These are phyloP conservation scores for Periophthalmodon schlosseri DNA, from an alignment of 2,113 vertebrate genomes.

Conservation along the genomic window DNA sequence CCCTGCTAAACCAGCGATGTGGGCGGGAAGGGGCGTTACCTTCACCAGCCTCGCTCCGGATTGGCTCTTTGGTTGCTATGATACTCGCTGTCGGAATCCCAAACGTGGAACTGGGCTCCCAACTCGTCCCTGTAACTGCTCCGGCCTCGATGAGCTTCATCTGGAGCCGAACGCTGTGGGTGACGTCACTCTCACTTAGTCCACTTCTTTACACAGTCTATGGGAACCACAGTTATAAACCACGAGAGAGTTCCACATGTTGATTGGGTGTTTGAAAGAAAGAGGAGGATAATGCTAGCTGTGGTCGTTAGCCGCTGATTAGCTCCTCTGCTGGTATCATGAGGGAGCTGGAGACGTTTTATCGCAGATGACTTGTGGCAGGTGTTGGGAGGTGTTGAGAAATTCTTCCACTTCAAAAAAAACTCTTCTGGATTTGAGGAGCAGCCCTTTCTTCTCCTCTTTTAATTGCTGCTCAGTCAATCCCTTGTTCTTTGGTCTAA, in stretches of 20 bases:
- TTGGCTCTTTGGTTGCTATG: too few relatives aligned
- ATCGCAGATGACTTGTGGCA: slow-evolving; percentile 61
- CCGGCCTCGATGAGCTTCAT: too few relatives aligned
- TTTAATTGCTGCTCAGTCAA: slow-evolving; percentile 70
- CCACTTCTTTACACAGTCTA: too few relatives aligned
- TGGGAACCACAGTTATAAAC: not conserved
- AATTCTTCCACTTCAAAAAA: slow-evolving; percentile 69
- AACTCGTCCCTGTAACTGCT: too few relatives aligned
- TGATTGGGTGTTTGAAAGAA: slow-evolving; percentile 27
- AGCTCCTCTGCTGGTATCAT: slow-evolving; percentile 44
- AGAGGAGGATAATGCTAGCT: slow-evolving; percentile 24
- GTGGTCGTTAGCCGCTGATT: slow-evolving; percentile 32
- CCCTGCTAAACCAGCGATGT: too few relatives aligned
- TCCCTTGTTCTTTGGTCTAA: slow-evolving; percentile 70
- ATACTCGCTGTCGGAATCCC: too few relatives aligned
- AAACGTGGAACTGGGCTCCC: too few relatives aligned
- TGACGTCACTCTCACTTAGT: too few relatives aligned
- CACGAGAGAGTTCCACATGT: not conserved
- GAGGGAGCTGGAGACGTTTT: slow-evolving; percentile 18
- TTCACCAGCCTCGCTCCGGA: too few relatives aligned
- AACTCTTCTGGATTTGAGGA: slow-evolving; percentile 57
- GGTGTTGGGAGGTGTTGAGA: slow-evolving; percentile 63
- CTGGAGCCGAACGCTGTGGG: too few relatives aligned
- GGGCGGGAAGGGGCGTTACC: too few relatives aligned
- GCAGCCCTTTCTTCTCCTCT: slow-evolving; percentile 61